Evolutionary conservation across 2,888 invertebrate genomes (phyloP).

Genomic region (Zelleria hepariella): DNA sequence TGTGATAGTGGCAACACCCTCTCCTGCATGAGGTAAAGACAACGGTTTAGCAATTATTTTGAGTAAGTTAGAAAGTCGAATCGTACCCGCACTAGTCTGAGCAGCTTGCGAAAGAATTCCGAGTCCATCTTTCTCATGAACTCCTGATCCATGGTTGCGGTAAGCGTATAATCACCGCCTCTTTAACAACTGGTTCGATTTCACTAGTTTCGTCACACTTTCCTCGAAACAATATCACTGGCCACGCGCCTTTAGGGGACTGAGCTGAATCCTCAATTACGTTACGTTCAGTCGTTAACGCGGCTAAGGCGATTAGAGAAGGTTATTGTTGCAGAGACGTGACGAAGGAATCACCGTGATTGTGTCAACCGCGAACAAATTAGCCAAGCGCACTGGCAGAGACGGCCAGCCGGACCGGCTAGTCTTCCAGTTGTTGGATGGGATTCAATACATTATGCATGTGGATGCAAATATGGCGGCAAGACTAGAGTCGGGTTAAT

Average conservation of each 20-base stretch:
- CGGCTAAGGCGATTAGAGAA: neutral
- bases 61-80: neutral
- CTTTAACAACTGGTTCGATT: slow-evolving; percentile 28
- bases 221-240: slow-evolving; percentile 21
- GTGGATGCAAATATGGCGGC: slow-evolving; percentile 46
- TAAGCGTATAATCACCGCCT: slow-evolving; percentile 13
- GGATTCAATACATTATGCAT: slow-evolving; percentile 26
- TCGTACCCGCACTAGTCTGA: slow-evolving; percentile 43
- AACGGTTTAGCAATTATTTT: too few relatives aligned
- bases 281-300: neutral
- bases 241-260: neutral
- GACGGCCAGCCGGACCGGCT: neutral
- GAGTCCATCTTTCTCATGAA: slow-evolving; percentile 34
- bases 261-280: slow-evolving; percentile 21
- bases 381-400: neutral
- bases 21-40: neutral
- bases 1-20: too few relatives aligned
- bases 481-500: slow-evolving; percentile 39
- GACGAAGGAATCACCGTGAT: neutral
- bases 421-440: neutral
- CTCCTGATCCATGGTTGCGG: slow-evolving; percentile 24
- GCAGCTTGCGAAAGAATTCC: slow-evolving; percentile 31
- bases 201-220: slow-evolving; percentile 46
- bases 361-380: neutral
- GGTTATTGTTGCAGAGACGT: neutral